These are phyloP conservation scores for Chinchilla lanigera DNA, from an alignment of 2,113 vertebrate species.

Conservation along the genomic window DNA sequence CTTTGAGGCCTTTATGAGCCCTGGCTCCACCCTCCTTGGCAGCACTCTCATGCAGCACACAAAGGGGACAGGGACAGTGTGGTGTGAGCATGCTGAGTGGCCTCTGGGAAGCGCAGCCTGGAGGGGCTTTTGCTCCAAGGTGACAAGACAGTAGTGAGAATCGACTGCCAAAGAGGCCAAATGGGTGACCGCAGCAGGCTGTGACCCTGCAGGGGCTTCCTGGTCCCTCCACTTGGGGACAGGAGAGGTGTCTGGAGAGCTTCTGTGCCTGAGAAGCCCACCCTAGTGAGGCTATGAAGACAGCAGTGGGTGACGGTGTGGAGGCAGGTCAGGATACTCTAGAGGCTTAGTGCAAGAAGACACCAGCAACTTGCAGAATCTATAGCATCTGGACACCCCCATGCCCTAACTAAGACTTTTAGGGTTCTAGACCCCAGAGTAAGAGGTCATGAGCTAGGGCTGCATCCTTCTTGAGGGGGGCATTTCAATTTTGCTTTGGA, in stretches of 20 bases:
- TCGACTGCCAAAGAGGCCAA: neutral
- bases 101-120: neutral
- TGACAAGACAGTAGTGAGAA: neutral
- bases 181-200: neutral
- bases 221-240: too few species aligned
- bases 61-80: neutral
- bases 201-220: neutral
- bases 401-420: too few species aligned
- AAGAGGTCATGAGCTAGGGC: neutral
- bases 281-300: neutral
- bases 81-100: too few species aligned
- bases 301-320: neutral
- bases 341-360: neutral
- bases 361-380: fast-evolving
- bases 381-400: neutral
- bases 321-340: neutral
- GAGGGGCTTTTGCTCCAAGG: neutral
- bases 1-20: neutral
- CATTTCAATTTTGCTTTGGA: neutral
- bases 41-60: neutral
- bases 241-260: neutral
- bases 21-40: neutral
- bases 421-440: neutral
- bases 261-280: neutral
- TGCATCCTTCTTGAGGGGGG: neutral